Percentiles rank a stretch among this genome's conserved stretches.
These are phyloP conservation scores for Chrysolina americana DNA, from an alignment of 2,888 invertebrate species.

Conservation along the genomic window DNA sequence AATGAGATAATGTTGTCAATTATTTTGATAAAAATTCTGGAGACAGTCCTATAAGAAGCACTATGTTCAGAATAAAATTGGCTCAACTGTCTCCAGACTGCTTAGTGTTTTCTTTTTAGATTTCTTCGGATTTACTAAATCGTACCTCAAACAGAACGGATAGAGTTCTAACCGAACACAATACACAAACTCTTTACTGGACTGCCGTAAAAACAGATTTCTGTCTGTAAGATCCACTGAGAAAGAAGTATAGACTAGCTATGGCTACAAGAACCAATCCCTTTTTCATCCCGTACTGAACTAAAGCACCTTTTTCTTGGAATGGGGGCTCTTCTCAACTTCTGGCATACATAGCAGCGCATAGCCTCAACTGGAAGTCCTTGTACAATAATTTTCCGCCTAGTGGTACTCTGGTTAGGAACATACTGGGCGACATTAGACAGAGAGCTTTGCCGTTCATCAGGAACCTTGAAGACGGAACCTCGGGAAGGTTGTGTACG, in stretches of 20 bases:
- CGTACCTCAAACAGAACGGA: no score
- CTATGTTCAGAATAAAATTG: no score
- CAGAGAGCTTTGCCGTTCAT: conserved; percentile 88
- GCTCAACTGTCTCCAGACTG: no score
- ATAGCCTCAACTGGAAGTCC: conserved; percentile 80
- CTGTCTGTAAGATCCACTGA: neutral
- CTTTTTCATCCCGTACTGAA: neutral
- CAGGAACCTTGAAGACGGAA: conserved; percentile 76
- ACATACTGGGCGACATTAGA: conserved; percentile 84
- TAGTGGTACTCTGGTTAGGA: conserved; percentile 78
- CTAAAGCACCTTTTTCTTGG: neutral
- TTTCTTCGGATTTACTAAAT: no score
- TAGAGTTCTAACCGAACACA: no score
- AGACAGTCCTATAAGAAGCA: no score
- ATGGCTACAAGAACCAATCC: neutral
- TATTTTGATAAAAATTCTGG: no score
- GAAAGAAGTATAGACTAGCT: neutral
- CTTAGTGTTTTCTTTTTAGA: no score
- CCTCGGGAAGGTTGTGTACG: conserved; percentile 74
- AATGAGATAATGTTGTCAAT: no score
- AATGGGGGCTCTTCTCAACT: conserved; percentile 36
- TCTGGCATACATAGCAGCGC: conserved; percentile 75
- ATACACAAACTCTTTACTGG: no score
- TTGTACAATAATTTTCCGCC: conserved; percentile 80
- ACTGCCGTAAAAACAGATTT: no score